A percentile compares a stretch with the other conserved stretches of the same genome.
Evolutionary conservation across 2,888 invertebrate species (phyloP).

Genomic region (Phaonia tiefii): DNA sequence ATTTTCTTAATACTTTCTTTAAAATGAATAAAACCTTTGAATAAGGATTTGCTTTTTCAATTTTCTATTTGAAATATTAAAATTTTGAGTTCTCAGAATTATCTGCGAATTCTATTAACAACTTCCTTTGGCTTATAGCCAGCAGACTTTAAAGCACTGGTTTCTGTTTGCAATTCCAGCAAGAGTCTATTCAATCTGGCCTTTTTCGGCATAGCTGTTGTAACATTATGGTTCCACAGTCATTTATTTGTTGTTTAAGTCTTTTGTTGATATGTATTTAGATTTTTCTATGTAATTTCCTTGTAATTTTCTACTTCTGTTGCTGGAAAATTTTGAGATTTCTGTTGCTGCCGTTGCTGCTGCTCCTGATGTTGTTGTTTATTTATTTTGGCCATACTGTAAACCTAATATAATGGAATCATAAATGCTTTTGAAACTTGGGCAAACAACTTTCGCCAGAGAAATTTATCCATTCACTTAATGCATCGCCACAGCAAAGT

Average conservation of each 20-base stretch:
- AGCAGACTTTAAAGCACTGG: no score
- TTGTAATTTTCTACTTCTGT: background rate
- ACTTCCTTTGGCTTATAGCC: no score
- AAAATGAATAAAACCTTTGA: no score
- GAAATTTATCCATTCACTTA: no score
- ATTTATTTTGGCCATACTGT: slow-evolving; percentile 7
- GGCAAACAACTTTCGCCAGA: background rate
- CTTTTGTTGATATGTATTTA: slow-evolving; percentile 15
- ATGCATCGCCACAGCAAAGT: no score
- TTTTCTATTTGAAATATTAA: no score
- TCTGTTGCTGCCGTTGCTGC: background rate
- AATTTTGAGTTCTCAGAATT: no score
- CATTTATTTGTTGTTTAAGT: slow-evolving; percentile 6
- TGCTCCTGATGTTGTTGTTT: slow-evolving; percentile 4
- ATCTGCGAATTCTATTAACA: no score
- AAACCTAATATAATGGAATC: slow-evolving; percentile 34
- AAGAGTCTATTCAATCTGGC: background rate
- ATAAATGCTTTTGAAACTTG: slow-evolving; percentile 1
- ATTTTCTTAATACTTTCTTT: no score
- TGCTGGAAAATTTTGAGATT: background rate
- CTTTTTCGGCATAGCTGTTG: background rate
- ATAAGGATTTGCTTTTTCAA: no score
- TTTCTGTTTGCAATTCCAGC: background rate
- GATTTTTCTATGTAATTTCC: background rate
- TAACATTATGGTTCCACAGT: background rate